Base-by-base conservation (phyloP, 2,797 vertebrate genomes). In the Diplodus sargus region DNA sequence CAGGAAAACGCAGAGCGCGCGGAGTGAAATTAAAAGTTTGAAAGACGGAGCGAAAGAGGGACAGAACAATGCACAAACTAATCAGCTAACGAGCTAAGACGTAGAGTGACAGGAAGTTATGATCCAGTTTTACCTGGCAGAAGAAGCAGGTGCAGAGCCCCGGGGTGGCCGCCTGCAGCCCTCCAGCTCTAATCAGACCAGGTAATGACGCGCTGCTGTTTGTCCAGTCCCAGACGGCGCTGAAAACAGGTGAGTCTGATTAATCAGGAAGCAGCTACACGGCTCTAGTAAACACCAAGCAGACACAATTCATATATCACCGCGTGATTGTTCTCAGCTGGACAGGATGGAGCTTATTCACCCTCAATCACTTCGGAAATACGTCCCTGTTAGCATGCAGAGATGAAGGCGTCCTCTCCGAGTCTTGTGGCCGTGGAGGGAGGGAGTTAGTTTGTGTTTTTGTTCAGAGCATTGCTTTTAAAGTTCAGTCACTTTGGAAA, bases 301-400 rank as follows among this genome's bases (percentile, higher is more conserved):
- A 86, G 88, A 90, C 85, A 70, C 75, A 76, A 86, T 83, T 90
- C 85, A 91, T 91, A 84, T 66, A 85, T 92, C 85, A 66, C 45
- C 0, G 43, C 66, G 20, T 83, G 89, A 91, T 87, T 89, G 91
- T 87, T 90, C 87, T 92, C 93, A 92, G 91, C 88, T 93, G 92
- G 81, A 88, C 80, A 71, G 84, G 86, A 85, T 45, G 87, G 70
- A 78, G 81, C 85, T 83, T 68, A 89, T 88, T 90, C 80, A 54
- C 64, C 70, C 65, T 58, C 80, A 83, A 89, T 91, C 76, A 89
- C 62, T 58, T 66, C 59, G 62, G 76, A 86, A 86, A 86, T 74
- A 76, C 60, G 76, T 63, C 58, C 49, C 67, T 30, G 68, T 83
- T 79, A 48, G 71, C 25, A 62, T 62, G 65, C 49, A 34, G 22